Base-by-base conservation (phyloP, 2,888 invertebrate genomes). In the Pycnomerus fuliginosus region DNA sequence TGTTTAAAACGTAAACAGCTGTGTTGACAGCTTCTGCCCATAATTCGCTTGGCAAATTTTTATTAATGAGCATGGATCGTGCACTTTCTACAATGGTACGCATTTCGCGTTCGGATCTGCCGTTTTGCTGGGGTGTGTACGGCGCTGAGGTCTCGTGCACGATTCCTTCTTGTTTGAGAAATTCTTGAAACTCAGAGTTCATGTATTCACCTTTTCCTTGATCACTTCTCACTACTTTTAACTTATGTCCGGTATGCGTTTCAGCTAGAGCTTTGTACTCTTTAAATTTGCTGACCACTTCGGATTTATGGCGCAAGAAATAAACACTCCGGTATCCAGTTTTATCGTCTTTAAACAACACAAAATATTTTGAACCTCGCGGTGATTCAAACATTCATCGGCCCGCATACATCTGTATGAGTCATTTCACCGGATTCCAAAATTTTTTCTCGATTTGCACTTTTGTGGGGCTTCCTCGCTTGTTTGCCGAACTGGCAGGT, bases 11-110 rank as follows among this genome's bases (percentile, higher is more conserved):
- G 41, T 67, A 67, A 2, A 56, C 58, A 12, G 65, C 61, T 12
- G 60, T 64, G 14, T 52, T 54, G 2, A 61, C 55, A 24, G 64
- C 65, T 41, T 68, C n/a, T n/a, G n/a, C n/a, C n/a, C n/a, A n/a
- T n/a, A n/a, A n/a, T n/a, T n/a, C n/a, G n/a, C n/a, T n/a, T 65
- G 10, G 60, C 56, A 67, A 29, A 20, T 56, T 44, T 15, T 49
- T 50, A 17, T 54, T 44, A 3, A 48, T 25, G 11, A 68, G 14
- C 60, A 67, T 62, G 1, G 64, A 41, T 33, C 60, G 49, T 2
- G 65, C 64, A 27, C 44, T 41, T 31, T 65, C 63, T 7, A 61
- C 50, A 8, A 63, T 36, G 4, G 60, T 62, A 8, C 60, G 16
- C 24, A 55, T 61, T 27, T 58, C 52, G 10, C 61, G 16, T 33